Evolutionary conservation across 92 coral and sea anemone genomes (phyloP).

Genomic region (Montipora capitata): DNA sequence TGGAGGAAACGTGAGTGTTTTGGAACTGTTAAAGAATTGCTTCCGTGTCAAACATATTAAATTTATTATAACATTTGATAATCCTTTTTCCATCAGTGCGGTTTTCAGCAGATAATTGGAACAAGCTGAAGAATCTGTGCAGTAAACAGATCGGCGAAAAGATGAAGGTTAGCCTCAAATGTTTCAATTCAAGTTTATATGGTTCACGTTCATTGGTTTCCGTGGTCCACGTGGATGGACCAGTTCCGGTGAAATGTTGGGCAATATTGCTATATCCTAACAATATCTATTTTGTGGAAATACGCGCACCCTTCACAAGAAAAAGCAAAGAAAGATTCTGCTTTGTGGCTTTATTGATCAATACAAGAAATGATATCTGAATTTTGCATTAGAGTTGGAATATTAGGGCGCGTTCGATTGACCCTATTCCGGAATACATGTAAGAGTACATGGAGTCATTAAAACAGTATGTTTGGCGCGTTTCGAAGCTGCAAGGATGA

Average conservation of each 20-base stretch:
- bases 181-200: neutral
- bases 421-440: no score
- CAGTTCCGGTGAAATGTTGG: no score
- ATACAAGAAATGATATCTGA: no score
- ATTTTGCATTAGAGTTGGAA: no score
- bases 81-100: constrained; percentile 69
- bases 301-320: no score
- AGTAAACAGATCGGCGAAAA: constrained; percentile 99
- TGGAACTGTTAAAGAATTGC: neutral
- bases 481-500: no score
- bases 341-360: neutral
- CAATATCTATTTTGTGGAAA: no score
- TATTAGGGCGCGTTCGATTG: no score
- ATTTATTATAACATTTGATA: neutral
- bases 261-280: no score
- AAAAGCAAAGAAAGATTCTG: no score
- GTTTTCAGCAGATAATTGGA: constrained; percentile 96
- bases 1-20: constrained; percentile 95
- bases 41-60: neutral
- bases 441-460: no score
- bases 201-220: neutral
- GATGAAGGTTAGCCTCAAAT: constrained; percentile 85
- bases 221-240: constrained; percentile 18
- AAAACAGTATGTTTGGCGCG: no score
- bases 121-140: constrained; percentile 94